phyloP scores from a whole-genome alignment of 2,113 vertebrate species.

The Sterna hirundo region DNA sequence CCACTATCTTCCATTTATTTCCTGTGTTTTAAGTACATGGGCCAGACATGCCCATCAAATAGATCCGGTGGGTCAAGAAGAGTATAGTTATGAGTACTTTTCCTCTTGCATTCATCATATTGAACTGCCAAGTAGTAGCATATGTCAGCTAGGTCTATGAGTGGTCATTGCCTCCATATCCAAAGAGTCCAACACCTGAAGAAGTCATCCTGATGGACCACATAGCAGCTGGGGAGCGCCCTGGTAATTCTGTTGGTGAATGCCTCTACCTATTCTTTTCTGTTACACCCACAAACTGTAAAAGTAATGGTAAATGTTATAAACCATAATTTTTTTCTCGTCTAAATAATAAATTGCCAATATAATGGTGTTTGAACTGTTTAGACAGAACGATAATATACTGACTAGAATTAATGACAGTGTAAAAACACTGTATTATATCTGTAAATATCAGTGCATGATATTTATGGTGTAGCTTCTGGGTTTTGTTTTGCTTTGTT shows the following conservation, averaged over 20 bases:
- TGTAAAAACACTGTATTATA: not conserved
- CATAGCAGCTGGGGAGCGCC: conserved; percentile 80
- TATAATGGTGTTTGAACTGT: not conserved
- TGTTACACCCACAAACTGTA: not conserved
- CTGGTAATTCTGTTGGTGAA: conserved; percentile 69
- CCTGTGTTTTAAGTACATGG: conserved; percentile 81
- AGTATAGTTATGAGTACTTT: conserved; percentile 71
- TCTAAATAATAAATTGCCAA: not conserved
- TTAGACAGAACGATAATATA: not conserved
- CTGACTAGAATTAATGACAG: not conserved
- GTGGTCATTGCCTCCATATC: conserved; percentile 84
- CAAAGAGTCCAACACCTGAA: conserved; percentile 78
- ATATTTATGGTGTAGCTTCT: not conserved
- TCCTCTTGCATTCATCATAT: conserved; percentile 85
- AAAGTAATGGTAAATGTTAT: not conserved
- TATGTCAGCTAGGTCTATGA: conserved; percentile 78
- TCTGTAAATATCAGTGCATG: not conserved
- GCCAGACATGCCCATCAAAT: conserved; percentile 82
- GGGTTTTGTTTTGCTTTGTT: not conserved
- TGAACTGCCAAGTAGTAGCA: conserved; percentile 80
- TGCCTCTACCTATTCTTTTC: not conserved
- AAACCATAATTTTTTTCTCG: not conserved
- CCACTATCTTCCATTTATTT: conserved; percentile 73
- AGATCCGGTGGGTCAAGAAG: conserved; percentile 77
- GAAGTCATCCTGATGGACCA: conserved; percentile 86